These are phyloP conservation scores for Ifrita kowaldi DNA, from an alignment of 2,113 vertebrate species.

Conservation along the genomic window DNA sequence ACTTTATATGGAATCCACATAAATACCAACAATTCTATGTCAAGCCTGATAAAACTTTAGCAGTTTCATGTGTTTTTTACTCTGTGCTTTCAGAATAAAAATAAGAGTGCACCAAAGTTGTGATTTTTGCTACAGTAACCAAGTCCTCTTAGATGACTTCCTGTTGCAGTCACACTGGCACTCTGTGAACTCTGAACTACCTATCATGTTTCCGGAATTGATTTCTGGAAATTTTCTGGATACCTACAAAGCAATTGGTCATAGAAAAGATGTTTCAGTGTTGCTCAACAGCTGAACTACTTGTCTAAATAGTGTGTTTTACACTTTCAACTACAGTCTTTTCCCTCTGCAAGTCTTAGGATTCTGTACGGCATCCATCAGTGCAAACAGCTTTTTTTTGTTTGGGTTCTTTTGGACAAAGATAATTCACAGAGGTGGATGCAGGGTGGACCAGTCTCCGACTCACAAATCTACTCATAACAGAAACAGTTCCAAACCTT, in stretches of 20 bases:
- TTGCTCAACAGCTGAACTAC: not conserved
- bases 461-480: not conserved
- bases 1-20: not conserved
- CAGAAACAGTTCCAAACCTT: not conserved
- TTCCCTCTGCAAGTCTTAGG: not conserved
- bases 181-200: not conserved
- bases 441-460: not conserved
- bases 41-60: not conserved
- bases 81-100: not conserved
- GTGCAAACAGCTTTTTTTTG: not conserved
- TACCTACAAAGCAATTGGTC: not conserved
- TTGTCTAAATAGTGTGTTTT: not conserved
- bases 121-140: not conserved
- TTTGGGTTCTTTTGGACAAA: not conserved
- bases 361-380: not conserved
- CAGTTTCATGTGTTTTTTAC: not conserved
- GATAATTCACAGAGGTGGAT: not conserved
- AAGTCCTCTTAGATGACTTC: not conserved
- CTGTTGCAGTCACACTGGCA: not conserved
- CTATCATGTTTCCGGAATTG: not conserved
- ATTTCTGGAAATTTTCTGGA: not conserved
- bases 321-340: not conserved
- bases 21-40: not conserved
- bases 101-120: not conserved
- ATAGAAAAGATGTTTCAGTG: not conserved